Evolutionary conservation across 2,113 vertebrate species (phyloP), one percentile per base, ranked within the genome.

Genomic region (Heliornis fulica): DNA sequence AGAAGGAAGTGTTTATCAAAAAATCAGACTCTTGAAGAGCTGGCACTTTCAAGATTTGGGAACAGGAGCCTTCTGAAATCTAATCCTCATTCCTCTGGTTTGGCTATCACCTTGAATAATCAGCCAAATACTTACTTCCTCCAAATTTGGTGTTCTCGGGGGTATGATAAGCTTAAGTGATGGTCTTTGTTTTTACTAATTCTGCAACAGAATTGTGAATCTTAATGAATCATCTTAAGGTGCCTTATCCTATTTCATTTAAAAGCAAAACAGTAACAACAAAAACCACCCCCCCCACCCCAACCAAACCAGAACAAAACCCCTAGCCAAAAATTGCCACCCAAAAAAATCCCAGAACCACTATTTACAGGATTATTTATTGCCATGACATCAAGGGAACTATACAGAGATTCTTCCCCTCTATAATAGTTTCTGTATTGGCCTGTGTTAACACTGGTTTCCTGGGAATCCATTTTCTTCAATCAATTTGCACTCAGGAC

Each of bases 251-350:
- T 76, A 85, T 71, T 89, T 41, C 6, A 77, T 69, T 89, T 76
- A 26, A 56, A 85, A 94, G 26, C 11, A 57, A 65, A 87, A 7
- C 6, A 28, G n/a, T n/a, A n/a, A n/a, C n/a, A 60, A 72, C 36
- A 26, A 3, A 1, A 0, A 46, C 36, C 6, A 36, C 9, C 18
- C 23, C 10, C 7, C 10, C 4, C n/a, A n/a, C 4, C 9, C 23
- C 63, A 46, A 46, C 19, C 20, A 46, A 46, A 19, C 20, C 45
- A 46, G 22, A 19, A 46, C 20, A 19, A 46, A 46, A 46, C 20
- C 45, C 45, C 45, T 21, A 46, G 22, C 45, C 20, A 46, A 46
- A 46, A 46, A 46, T n/a, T n/a, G n/a, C n/a, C n/a, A 46, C 46
- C 46, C 46, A 46, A n/a, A n/a, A n/a, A n/a, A n/a, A n/a, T 21